A percentile compares a stretch with the other conserved stretches of the same genome.
Evolutionary conservation across 2,797 vertebrate genomes (phyloP).

Genomic region (Cossypha heuglini): DNA sequence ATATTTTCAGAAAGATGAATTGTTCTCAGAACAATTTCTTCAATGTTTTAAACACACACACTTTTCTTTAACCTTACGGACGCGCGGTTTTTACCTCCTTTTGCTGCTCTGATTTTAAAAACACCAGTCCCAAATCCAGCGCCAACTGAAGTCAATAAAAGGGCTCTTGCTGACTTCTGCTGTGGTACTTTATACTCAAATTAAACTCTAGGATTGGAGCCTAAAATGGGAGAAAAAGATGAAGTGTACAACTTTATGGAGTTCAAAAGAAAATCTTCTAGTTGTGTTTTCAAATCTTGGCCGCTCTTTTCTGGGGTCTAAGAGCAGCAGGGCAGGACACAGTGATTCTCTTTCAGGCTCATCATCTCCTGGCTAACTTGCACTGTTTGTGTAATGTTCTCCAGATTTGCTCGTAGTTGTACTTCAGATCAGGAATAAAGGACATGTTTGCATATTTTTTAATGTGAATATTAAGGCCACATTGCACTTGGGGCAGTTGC

Average conservation of each 20-base stretch:
- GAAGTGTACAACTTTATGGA: not conserved
- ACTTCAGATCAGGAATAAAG: not conserved
- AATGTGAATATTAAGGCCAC: not conserved
- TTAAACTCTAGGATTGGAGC: not conserved
- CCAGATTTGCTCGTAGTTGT: not conserved
- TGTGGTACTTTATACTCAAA: conserved; percentile 13
- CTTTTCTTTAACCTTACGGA: conserved; percentile 55
- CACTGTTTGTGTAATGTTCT: not conserved
- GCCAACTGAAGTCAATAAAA: conserved; percentile 35
- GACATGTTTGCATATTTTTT: not conserved
- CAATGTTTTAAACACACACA: conserved; percentile 47
- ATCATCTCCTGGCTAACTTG: not conserved
- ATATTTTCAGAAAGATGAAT: conserved; percentile 68
- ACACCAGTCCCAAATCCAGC: not conserved
- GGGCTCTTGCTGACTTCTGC: conserved; percentile 4
- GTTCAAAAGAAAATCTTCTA: not conserved
- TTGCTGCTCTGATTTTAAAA: conserved; percentile 29
- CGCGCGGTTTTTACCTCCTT: not conserved
- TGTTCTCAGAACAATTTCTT: conserved; percentile 63
- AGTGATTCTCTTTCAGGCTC: not conserved
- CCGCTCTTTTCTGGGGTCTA: not conserved
- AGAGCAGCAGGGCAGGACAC: not conserved
- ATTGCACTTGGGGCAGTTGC: not conserved
- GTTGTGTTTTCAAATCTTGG: not conserved
- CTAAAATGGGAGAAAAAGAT: not conserved